phyloP scores from a whole-genome alignment of 2,888 invertebrate genomes.

The Pyrocoelia pectoralis region DNA sequence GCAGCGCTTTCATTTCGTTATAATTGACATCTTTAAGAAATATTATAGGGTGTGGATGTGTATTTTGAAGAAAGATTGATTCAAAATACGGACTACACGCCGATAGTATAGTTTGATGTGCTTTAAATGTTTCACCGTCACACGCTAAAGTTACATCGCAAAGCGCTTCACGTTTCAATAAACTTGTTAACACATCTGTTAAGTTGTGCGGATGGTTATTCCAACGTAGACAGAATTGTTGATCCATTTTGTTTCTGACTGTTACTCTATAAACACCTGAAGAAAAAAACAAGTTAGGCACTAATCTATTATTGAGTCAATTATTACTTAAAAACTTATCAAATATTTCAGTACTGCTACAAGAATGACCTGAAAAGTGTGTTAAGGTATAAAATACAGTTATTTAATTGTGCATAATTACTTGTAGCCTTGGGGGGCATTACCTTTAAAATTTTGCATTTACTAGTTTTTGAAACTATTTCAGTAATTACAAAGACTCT shows the following conservation, averaged over 20 bases:
- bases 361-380: slow-evolving; percentile 60
- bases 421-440: slow-evolving; percentile 30
- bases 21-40: slow-evolving; percentile 92
- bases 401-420: slow-evolving; percentile 47
- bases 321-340: slow-evolving; percentile 3
- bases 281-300: slow-evolving; percentile 18
- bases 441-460: slow-evolving; percentile 5
- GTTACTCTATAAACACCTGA: slow-evolving; percentile 26
- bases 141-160: slow-evolving; percentile 94
- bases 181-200: slow-evolving; percentile 87
- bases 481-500: background rate
- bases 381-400: slow-evolving; percentile 60
- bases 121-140: slow-evolving; percentile 90
- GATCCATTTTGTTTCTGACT: slow-evolving; percentile 58
- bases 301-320: background rate
- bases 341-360: slow-evolving; percentile 45
- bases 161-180: slow-evolving; percentile 86
- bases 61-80: slow-evolving; percentile 87
- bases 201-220: slow-evolving; percentile 93
- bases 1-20: slow-evolving; percentile 86
- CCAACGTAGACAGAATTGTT: slow-evolving; percentile 94
- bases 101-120: slow-evolving; percentile 92
- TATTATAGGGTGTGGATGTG: slow-evolving; percentile 90
- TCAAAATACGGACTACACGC: slow-evolving; percentile 96
- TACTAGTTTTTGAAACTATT: background rate